A percentile compares a stretch with the other conserved stretches of the same genome.
Conservation (phyloP, 2,113 vertebrate genomes). For the Xerus inauris region DNA sequence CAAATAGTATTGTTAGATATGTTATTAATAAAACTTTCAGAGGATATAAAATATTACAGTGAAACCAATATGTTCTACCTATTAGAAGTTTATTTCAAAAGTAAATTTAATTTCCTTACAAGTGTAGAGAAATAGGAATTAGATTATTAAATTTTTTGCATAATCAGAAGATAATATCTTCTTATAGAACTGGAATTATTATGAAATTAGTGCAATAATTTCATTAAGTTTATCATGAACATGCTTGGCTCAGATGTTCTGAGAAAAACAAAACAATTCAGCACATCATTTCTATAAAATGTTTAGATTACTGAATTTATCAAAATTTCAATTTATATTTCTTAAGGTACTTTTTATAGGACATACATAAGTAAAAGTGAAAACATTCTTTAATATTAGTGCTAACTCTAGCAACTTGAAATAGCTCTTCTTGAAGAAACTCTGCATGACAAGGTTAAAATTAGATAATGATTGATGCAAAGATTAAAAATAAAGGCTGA, state of each 20-base stretch:
- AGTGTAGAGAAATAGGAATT: background rate
- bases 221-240: constrained; percentile 12
- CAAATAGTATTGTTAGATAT: background rate
- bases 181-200: background rate
- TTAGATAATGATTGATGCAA: constrained; percentile 40
- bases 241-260: background rate
- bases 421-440: constrained; percentile 25
- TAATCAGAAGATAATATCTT: background rate
- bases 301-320: background rate
- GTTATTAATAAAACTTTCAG: background rate
- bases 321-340: constrained; percentile 36
- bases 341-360: constrained; percentile 15
- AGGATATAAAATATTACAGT: constrained; percentile 10
- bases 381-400: background rate
- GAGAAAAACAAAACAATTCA: constrained; percentile 12
- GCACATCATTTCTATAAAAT: background rate
- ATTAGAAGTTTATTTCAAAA: constrained; percentile 32
- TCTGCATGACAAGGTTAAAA: constrained; percentile 46
- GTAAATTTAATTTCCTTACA: background rate
- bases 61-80: background rate
- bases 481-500: constrained; percentile 60
- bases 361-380: background rate
- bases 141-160: background rate
- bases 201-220: constrained; percentile 15
- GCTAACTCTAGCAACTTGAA: constrained; percentile 35